Evolutionary conservation across 1,140 invertebrate genomes (phyloP), one percentile per base, ranked within the genome.

Genomic region (Leptinotarsa undecemlineata): DNA sequence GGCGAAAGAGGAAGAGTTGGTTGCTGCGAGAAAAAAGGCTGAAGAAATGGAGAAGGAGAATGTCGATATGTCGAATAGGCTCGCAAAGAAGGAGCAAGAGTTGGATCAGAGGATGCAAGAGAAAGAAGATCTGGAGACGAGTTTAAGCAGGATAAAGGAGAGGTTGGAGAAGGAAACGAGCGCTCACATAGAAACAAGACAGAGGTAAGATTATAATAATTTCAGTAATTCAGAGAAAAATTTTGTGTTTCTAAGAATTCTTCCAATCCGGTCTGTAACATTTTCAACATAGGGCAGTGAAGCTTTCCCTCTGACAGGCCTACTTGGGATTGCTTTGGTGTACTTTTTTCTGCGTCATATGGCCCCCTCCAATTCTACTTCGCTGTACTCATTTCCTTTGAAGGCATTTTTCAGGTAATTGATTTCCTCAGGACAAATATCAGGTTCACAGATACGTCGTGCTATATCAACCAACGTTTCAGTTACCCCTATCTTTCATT

Each of bases 71-170:
- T 91, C 93, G 21, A 92, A 91, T 13, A 92, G 92, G 82, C 85
- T 98, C 33, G 92, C 94, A 3, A 96, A 96, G 81, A 98, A 97
- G 86, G 96, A 98, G 85, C 94, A 96, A 85, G 96, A 98, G 84
- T 86, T 97, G 73, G 96, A 98, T 86, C 87, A 95, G 77, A 90
- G 92, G 82, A 91, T 90, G 63, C 95, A 97, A 82, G 96, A 98
- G 87, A 95, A 95, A 84, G 96, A 98, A 87, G 96, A 98, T 84
- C 87, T 97, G 73, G 94, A 97, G 85, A 91, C 93, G 15, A 93
- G 92, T 73, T 87, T 97, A 64, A 86, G 90, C 1, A 90, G 96
- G 77, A 91, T 97, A 77, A 96, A 96, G 83, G 94, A 95, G 79
- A 90, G 96, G 66, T 85, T 98, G 11, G 96, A 98, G 83, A 93